Conservation (phyloP, 2,888 invertebrate genomes). For the Dioctria linearis region DNA sequence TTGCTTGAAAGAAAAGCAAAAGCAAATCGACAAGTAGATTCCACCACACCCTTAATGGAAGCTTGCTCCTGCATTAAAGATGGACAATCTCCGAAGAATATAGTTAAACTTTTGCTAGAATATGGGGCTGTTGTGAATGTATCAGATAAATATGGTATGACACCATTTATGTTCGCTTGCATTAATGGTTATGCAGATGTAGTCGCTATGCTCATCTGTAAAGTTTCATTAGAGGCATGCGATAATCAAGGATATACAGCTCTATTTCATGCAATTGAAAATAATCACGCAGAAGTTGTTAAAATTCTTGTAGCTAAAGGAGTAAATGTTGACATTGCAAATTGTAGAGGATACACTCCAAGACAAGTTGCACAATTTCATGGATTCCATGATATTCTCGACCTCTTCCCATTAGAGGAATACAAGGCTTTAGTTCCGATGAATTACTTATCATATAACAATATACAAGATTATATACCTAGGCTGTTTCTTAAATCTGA, state of each 20-base stretch:
- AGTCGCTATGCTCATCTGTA: constrained; percentile 63
- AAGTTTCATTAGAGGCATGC: constrained; percentile 66
- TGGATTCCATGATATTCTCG: constrained; percentile 67
- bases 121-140: constrained; percentile 66
- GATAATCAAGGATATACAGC: constrained; percentile 69
- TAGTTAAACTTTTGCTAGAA: constrained; percentile 64
- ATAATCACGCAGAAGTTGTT: constrained; percentile 66
- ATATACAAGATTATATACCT: constrained; percentile 67
- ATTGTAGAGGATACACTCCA: constrained; percentile 67
- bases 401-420: constrained; percentile 64
- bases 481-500: constrained; percentile 67
- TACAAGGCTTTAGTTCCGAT: constrained; percentile 64
- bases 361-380: constrained; percentile 67
- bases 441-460: constrained; percentile 65
- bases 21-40: constrained; percentile 66
- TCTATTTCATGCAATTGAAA: constrained; percentile 69
- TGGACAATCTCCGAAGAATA: constrained; percentile 60
- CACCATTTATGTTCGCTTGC: constrained; percentile 69
- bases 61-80: constrained; percentile 64
- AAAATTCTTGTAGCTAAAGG: constrained; percentile 61
- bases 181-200: constrained; percentile 64
- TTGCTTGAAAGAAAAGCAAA: constrained; percentile 64
- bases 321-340: constrained; percentile 62
- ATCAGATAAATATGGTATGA: constrained; percentile 67
- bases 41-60: constrained; percentile 65